Base-by-base conservation (phyloP, 2,888 invertebrate species). In the Cheilosia impressa region DNA sequence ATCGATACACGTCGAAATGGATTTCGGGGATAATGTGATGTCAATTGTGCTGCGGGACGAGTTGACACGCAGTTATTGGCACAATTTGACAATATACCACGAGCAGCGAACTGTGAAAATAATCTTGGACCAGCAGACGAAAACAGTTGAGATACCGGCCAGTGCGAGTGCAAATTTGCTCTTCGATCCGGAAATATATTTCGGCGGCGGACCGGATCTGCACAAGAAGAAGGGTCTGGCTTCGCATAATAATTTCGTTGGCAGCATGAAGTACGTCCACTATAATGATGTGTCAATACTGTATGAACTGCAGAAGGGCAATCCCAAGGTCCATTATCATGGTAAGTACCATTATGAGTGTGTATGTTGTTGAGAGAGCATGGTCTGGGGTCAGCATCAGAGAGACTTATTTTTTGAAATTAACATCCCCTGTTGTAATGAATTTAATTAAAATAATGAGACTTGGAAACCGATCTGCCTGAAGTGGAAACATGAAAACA, bases 161-260 rank as follows among this genome's bases (percentile, higher is more conserved):
- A 89, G 90, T 15, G 89, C 90, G 1, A 94, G 94, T 90, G 93
- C 94, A 68, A 94, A 96, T 90, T 94, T 98, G 84, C 96, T 97
- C 88, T 97, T 98, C 87, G 98, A 98, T 93, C 98, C 98, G 43
- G 97, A 98, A 92, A 97, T 98, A 88, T 98, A 98, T 91, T 96
- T 98, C 88, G 97, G 97, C 60, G 97, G 97, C 17, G 98, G 97
- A 3, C 96, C 97, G 2, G 96, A 97, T 90, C 92, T 97, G 82
- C 94, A 96, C 90, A 96, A 97, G 92, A 96, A 96, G 93, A 95
- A 95, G 91, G 96, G 98, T 62, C 93, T 97, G 88, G 95, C 95
- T 89, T 97, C 95, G 77, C 94, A 95, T 89, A 96, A 97, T 91
- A 97, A 96, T 92, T 97, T 97, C 91, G 96, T 96, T 88, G 97